Evolutionary conservation across 2,797 vertebrate species (phyloP).

Genomic region (Oreortyx pictus): DNA sequence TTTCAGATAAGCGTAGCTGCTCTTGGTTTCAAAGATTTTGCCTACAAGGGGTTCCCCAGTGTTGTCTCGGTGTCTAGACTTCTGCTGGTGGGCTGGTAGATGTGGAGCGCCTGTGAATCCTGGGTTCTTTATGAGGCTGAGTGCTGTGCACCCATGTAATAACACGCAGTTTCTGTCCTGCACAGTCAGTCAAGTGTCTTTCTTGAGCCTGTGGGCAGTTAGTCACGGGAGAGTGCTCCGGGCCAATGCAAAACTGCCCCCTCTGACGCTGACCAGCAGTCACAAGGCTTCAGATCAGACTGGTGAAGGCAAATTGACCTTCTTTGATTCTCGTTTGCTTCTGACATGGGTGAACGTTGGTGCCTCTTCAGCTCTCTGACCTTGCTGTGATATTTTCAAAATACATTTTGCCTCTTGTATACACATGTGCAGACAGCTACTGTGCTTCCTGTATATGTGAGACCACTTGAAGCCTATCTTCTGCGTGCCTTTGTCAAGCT

Average conservation of each 20-base stretch:
- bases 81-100: accelerated
- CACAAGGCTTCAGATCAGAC: background rate
- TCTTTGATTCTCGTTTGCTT: background rate
- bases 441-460: background rate
- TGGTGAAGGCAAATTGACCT: background rate
- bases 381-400: background rate
- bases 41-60: background rate
- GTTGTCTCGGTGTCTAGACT: background rate
- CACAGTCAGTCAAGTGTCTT: background rate
- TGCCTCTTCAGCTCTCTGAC: background rate
- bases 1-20: background rate
- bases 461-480: background rate
- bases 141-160: accelerated
- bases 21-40: background rate
- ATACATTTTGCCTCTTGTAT: background rate
- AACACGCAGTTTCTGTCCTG: background rate
- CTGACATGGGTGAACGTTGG: background rate
- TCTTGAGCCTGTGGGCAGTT: background rate
- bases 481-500: background rate
- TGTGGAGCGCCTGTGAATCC: background rate
- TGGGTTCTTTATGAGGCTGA: background rate
- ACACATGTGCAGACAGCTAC: background rate
- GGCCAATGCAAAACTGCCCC: background rate
- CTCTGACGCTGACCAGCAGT: background rate
- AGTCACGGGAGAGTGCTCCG: background rate